phyloP scores from a whole-genome alignment of 1,140 invertebrate species.

The Coptotermes formosanus region DNA sequence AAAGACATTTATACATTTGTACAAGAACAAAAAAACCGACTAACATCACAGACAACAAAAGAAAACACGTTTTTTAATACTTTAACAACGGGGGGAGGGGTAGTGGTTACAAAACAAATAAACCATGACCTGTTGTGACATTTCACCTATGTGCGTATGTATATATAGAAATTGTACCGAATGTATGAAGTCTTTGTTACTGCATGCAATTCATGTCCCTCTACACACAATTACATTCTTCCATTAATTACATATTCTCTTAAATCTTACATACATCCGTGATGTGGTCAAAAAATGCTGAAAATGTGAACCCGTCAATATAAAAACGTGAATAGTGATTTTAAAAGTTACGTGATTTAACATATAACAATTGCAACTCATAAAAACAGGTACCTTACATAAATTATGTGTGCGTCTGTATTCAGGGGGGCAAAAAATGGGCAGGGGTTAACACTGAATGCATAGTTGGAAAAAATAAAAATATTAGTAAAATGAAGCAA shows the following conservation, averaged over 20 bases:
- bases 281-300: background rate
- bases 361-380: constrained; percentile 9
- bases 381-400: constrained; percentile 31
- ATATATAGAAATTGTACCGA: constrained; percentile 2
- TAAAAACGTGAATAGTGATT: constrained; percentile 20
- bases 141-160: background rate
- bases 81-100: background rate
- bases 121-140: background rate
- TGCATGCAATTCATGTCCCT: background rate
- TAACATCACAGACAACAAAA: constrained; percentile 34
- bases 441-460: too few relatives aligned
- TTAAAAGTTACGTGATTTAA: constrained; percentile 21
- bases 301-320: background rate
- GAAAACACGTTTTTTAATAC: constrained; percentile 27
- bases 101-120: background rate
- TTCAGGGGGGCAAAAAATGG: background rate
- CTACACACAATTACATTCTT: background rate
- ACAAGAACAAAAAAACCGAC: constrained; percentile 25
- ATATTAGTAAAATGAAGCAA: too few relatives aligned
- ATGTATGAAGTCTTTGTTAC: constrained; percentile 6
- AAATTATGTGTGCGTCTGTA: constrained; percentile 24
- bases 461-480: too few relatives aligned
- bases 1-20: constrained; percentile 31
- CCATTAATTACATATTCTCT: constrained; percentile 6
- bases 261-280: background rate